Evolutionary conservation across 1,140 invertebrate species (phyloP), one percentile per base, ranked within the genome.

Genomic region (Procambarus clarkii): DNA sequence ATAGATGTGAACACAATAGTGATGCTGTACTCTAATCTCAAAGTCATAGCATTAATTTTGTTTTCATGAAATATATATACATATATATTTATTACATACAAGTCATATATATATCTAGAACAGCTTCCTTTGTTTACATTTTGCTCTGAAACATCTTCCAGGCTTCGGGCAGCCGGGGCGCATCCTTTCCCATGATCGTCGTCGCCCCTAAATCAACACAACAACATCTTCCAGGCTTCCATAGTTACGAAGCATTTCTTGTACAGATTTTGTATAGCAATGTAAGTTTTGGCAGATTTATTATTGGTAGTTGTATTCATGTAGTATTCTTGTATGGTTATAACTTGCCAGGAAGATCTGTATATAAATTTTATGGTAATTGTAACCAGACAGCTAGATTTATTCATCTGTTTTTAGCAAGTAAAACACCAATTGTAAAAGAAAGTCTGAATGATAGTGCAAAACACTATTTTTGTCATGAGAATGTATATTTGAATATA

Each of bases 401-500:
- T 21, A 69, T 69, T 69, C 13, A 69, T 13, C 3, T 69, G 34
- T 34, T 69, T 69, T 69, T 69, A 18, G 0, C 4, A 21, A 4
- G 3, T 18, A 69, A 69, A 69, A 18, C 21, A 69, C 13, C 64
- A 69, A 18, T 69, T 69, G 4, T 21, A 11, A 18, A 69, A 5
- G 9, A 18, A 21, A 69, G 0, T 69, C 9, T 69, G 64, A 69
- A 21, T 69, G 64, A 69, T 18, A 69, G 64, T 69, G 64, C 64
- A 69, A 69, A 34, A 69, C 64, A 69, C 64, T 69, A 69, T 69
- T 69, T 69, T 69, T 69, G 18, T 69, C 64, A 69, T 58, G 54
- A 69, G 18, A 69, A 69, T 15, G 64, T 69, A 69, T 69, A 69
- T 69, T 69, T 69, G 64, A 69, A 69, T 69, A 69, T 69, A 69